Conservation (phyloP, 2,113 vertebrate species). For the Menidia beryllina region DNA sequence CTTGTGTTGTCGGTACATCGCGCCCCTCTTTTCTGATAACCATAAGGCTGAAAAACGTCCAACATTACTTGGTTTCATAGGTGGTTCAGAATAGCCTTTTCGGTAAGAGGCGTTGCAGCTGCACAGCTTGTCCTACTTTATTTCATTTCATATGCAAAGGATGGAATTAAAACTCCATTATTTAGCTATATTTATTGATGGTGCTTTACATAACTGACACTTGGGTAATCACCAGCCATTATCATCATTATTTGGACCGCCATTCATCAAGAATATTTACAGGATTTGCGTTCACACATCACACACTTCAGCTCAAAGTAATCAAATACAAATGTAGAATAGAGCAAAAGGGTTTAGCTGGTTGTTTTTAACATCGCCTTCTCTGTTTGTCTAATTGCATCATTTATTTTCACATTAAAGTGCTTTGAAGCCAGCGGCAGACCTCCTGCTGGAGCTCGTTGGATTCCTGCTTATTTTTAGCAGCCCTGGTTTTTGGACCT, state of each 20-base stretch:
- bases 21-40: not conserved
- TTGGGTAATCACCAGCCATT: no score
- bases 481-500: slow-evolving; percentile 35
- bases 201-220: not conserved
- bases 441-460: slow-evolving; percentile 16
- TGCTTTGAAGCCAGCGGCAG: not conserved
- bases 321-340: not conserved
- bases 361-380: not conserved
- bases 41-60: not conserved
- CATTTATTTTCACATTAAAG: slow-evolving; percentile 19
- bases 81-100: no score
- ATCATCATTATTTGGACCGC: not conserved
- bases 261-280: slow-evolving; percentile 9
- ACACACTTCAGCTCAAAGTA: not conserved
- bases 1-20: not conserved
- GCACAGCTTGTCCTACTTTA: no score
- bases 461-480: slow-evolving; percentile 15
- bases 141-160: no score
- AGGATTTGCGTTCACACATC: not conserved
- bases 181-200: no score
- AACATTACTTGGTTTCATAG: not conserved
- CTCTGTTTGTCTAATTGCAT: not conserved
- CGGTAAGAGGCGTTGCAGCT: no score
- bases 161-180: no score
- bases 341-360: not conserved